Evolutionary conservation across 2,888 invertebrate species (phyloP).

Genomic region (Eilema depressum): DNA sequence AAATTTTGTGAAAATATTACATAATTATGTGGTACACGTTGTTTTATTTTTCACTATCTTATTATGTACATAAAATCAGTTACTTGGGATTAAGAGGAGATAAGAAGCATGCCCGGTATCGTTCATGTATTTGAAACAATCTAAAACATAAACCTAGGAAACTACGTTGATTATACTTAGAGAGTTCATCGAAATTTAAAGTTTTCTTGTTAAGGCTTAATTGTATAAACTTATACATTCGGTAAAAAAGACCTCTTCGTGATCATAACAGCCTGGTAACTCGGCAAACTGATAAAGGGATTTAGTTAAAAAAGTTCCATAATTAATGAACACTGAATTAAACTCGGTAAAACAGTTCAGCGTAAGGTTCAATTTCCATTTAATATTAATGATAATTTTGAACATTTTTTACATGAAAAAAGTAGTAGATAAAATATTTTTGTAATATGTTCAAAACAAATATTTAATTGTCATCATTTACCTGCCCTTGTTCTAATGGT

Average conservation of each 20-base stretch:
- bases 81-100: too few species aligned
- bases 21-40: too few species aligned
- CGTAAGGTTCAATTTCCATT: slow-evolving; percentile 12
- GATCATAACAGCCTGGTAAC: slow-evolving; percentile 52
- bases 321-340: slow-evolving; percentile 33
- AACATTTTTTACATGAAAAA: slow-evolving; percentile 7
- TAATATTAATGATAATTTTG: slow-evolving; percentile 14
- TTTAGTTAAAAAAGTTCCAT: slow-evolving; percentile 31
- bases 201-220: slow-evolving; percentile 61
- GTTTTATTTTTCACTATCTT: too few species aligned
- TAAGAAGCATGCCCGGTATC: too few species aligned
- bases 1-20: too few species aligned
- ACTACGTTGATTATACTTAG: slow-evolving; percentile 37
- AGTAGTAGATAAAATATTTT: too few species aligned
- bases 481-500: neutral
- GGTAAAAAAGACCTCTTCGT: slow-evolving; percentile 42
- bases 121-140: neutral
- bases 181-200: slow-evolving; percentile 47
- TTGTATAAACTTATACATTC: slow-evolving; percentile 16
- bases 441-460: too few species aligned
- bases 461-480: neutral
- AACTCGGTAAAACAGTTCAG: neutral
- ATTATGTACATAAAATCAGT: too few species aligned
- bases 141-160: neutral
- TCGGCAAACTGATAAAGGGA: slow-evolving; percentile 39